phyloP scores from a whole-genome alignment of 2,888 invertebrate species.

The Periphyllus acericola region DNA sequence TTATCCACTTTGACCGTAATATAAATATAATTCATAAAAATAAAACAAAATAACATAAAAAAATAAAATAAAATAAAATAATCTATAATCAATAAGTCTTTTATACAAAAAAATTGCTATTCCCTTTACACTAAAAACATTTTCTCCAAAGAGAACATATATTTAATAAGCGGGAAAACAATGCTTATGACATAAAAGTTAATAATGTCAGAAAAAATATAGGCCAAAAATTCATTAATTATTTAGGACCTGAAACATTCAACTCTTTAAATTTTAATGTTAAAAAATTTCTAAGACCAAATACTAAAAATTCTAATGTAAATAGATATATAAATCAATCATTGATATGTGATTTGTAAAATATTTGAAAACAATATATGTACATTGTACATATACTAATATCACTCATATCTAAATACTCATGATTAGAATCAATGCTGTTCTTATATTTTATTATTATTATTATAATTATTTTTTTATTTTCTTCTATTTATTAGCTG shows the following conservation, averaged over 20 bases:
- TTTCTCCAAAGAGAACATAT: background rate
- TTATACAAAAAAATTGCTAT: constrained; percentile 2
- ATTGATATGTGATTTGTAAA: constrained; percentile 4
- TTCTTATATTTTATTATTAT: no score
- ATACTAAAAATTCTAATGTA: constrained; percentile 18
- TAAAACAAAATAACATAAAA: no score
- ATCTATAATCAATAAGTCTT: background rate
- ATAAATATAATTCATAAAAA: no score
- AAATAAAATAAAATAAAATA: no score
- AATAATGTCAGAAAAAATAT: constrained; percentile 10
- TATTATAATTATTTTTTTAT: no score
- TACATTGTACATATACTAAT: no score
- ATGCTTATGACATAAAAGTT: background rate
- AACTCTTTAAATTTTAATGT: constrained; percentile 3
- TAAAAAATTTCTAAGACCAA: constrained; percentile 20
- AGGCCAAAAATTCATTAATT: constrained; percentile 13
- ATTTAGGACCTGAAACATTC: background rate
- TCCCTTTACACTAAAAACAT: background rate
- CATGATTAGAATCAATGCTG: no score
- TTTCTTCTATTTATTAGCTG: background rate
- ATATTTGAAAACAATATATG: background rate
- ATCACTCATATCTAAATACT: no score
- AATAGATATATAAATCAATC: constrained; percentile 31
- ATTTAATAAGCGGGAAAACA: background rate
- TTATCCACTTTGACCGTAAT: no score